A percentile compares a stretch with the other conserved stretches of the same genome.
Evolutionary conservation across 2,888 invertebrate genomes (phyloP).

Genomic region (Erannis defoliaria): DNA sequence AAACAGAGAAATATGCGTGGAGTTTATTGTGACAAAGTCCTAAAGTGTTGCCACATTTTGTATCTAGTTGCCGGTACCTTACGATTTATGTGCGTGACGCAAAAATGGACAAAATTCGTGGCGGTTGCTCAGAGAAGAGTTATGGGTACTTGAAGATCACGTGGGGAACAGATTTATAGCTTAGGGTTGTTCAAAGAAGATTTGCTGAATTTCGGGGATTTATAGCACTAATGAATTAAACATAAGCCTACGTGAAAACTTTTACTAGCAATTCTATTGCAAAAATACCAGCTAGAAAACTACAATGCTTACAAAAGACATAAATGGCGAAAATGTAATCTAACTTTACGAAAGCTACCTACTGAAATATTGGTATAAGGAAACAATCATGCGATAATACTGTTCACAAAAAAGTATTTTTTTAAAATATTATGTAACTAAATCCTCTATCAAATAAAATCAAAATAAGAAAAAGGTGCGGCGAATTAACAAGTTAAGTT

Average conservation of each 20-base stretch:
- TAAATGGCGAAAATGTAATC: not conserved
- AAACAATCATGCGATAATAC: not conserved
- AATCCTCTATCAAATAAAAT: no score
- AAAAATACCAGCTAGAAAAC: conserved; percentile 12
- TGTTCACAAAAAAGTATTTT: not conserved
- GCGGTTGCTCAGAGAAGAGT: conserved; percentile 50
- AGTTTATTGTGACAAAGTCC: conserved; percentile 12
- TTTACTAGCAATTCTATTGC: conserved; percentile 8
- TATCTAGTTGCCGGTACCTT: conserved; percentile 59
- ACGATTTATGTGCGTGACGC: conserved; percentile 80
- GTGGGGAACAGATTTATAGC: conserved; percentile 36
- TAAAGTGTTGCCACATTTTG: conserved; percentile 4
- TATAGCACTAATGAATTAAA: conserved; percentile 37
- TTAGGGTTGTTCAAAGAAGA: conserved; percentile 33
- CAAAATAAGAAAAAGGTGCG: no score
- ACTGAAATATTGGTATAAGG: not conserved
- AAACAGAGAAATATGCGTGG: not conserved
- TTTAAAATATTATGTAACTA: no score
- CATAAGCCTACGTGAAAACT: conserved; percentile 32
- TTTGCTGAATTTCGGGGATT: conserved; percentile 32
- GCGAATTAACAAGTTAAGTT: no score
- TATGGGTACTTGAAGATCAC: conserved; percentile 34
- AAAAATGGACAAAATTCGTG: conserved; percentile 70
- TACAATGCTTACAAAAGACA: no score
- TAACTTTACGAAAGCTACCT: not conserved